Percentiles rank a stretch among this genome's conserved stretches.
These are phyloP conservation scores for Brachyalestes nurse DNA, from an alignment of 2,797 vertebrate species.

Conservation along the genomic window DNA sequence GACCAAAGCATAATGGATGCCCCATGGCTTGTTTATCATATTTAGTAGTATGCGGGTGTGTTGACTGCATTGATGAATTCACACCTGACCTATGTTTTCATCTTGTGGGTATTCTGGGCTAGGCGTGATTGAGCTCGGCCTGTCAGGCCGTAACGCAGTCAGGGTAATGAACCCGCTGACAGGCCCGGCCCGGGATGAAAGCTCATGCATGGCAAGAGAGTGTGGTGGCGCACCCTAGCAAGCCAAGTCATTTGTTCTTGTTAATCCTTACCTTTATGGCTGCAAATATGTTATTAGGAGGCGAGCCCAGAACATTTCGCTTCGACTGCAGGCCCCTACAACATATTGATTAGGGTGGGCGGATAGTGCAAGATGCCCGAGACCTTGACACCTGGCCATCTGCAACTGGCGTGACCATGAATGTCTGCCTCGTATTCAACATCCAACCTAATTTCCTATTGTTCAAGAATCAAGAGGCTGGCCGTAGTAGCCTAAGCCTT, in stretches of 20 bases:
- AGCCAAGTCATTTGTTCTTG: slow-evolving; percentile 79
- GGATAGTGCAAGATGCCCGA: slow-evolving; percentile 55
- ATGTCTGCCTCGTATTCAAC: slow-evolving; percentile 65
- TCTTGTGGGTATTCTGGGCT: slow-evolving; percentile 74
- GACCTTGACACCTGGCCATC: slow-evolving; percentile 75
- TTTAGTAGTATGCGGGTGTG: slow-evolving; percentile 76
- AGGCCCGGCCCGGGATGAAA: slow-evolving; percentile 76
- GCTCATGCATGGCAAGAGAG: slow-evolving; percentile 77
- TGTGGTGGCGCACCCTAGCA: slow-evolving; percentile 67
- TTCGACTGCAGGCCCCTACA: slow-evolving; percentile 71
- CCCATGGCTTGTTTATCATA: slow-evolving; percentile 79
- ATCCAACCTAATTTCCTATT: slow-evolving; percentile 71
- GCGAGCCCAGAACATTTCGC: slow-evolving; percentile 72
- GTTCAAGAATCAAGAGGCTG: slow-evolving; percentile 68
- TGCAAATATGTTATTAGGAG: slow-evolving; percentile 80
- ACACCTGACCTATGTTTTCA: slow-evolving; percentile 80
- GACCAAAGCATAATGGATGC: slow-evolving; percentile 78
- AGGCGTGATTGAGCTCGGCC: slow-evolving; percentile 77
- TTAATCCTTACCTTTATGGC: slow-evolving; percentile 82
- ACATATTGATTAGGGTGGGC: slow-evolving; percentile 76
- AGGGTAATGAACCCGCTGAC: slow-evolving; percentile 83
- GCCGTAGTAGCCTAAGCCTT: slow-evolving; percentile 66
- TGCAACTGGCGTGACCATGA: slow-evolving; percentile 69
- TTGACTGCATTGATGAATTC: slow-evolving; percentile 81
- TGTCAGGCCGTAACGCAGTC: slow-evolving; percentile 68